Evolutionary conservation across 2,113 vertebrate genomes (phyloP).

Genomic region (Ginglymostoma cirratum): DNA sequence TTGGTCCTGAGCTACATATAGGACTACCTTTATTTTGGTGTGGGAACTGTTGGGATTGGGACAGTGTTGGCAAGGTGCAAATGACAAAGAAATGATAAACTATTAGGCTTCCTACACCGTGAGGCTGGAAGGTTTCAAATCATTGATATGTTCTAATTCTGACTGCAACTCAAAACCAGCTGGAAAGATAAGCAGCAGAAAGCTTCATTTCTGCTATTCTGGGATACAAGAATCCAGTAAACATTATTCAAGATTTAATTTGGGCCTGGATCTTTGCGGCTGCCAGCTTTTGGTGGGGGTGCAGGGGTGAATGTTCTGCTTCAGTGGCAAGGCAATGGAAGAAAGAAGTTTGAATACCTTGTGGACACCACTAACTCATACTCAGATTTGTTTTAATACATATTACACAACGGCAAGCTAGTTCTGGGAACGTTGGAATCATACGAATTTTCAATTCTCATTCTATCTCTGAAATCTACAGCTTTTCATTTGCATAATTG

Average conservation of each 20-base stretch:
- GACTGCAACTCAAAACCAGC: background rate
- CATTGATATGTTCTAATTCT: background rate
- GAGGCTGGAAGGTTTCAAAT: background rate
- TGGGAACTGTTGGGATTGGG: background rate
- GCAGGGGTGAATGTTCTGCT: no score
- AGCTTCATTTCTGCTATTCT: background rate
- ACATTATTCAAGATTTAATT: background rate
- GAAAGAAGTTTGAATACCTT: background rate
- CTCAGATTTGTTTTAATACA: background rate
- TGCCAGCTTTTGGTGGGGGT: background rate
- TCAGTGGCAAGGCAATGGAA: background rate
- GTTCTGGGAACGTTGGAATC: background rate
- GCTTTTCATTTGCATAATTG: background rate
- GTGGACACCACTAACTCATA: background rate
- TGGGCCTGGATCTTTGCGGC: background rate
- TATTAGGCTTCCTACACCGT: background rate
- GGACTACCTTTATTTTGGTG: background rate
- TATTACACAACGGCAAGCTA: background rate
- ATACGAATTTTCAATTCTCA: background rate
- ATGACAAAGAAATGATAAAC: background rate
- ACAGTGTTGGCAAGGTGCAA: background rate
- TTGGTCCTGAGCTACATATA: background rate
- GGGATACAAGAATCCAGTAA: background rate
- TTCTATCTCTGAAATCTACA: background rate
- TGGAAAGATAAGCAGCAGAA: background rate